Base-by-base conservation (phyloP, 2,888 invertebrate genomes). In the Epirrhoe alternata region DNA sequence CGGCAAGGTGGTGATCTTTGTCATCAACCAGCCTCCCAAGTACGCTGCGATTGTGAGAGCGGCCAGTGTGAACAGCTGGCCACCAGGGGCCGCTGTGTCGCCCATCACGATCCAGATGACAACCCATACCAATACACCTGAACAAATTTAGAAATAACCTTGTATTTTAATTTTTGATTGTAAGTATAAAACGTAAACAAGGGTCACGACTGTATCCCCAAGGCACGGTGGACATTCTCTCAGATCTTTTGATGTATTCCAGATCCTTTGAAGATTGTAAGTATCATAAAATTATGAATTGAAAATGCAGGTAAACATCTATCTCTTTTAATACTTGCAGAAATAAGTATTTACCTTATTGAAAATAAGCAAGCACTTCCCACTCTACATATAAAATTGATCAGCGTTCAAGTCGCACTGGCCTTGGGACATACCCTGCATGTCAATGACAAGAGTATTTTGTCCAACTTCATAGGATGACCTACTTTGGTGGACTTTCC, bases 11-110 rank as follows among this genome's bases (percentile, higher is more conserved):
- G 97, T 95, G 72, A 97, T 89, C 76, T 94, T 94, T 69, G 96
- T 95, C 88, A 97, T 94, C 31, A 97, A 82, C 95, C 96, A 97
- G 59, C 98, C 98, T 8, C 97, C 97, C 77, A 97, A 95, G 87
- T 97, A 95, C 0, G 97, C 96, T 10, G 95, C 95, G 72, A 97
- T 95, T 54, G 96, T 95, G 1, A 97, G 94, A 0, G 95, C 93
- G 0, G 97, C 97, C 17, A 98, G 89, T 71, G 95, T 96, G 81
- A 97, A 97, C 6, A 98, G 92, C 81, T 96, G 96, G 8, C 97
- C 97, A n/a, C 97, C 96, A 0, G 97, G 97, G 1, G 96, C 97
- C 30, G 97, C 97, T 33, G 96, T 96, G 8, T 95, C 90, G 16
- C 97, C 97, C 76, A 97, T 94, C 64, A 98, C 94, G 60, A 96